Base-by-base conservation (phyloP, 2,797 vertebrate species). In the Hemitrygon akajei region DNA sequence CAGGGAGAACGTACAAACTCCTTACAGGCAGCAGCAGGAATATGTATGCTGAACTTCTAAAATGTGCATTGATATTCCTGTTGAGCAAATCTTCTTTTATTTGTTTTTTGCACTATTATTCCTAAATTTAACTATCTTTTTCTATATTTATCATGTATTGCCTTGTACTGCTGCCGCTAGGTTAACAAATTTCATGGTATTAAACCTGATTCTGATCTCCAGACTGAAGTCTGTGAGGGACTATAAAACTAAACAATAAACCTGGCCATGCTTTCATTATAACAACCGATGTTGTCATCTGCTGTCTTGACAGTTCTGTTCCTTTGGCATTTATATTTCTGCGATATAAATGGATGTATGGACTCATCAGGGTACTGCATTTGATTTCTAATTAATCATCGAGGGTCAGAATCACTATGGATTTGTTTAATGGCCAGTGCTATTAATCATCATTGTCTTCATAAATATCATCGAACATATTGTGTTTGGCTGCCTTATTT, bases 391-490 rank as follows among this genome's bases (percentile, higher is more conserved):
- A 93, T 93, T 75, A 75, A 47, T 93, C 20, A 73, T 11, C 10
- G 3, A 18, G 25, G 27, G 66, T 18, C 69, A 66, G 86, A 89
- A 69, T 89, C n/a, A 66, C n/a, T 11, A 56, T 56, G 91, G 91
- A 75, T 58, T 93, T 92, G 69, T 73, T 75, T 71, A 56, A 93
- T 93, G 71, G 40, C 25, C 40, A 56, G 30, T 75, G 63, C 37
- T 56, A 56, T 27, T 73, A 93, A 56, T 73, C 40, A 56, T 93
- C 56, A 75, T 76, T 40, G 30, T 93, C 25, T 75, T 47, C 91
- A 76, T 76, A 76, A 93, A 93, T 73, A 93, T 93, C 40, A 75
- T 37, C 27, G 22, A 93, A 5, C 71, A 76, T 93, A 93, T 93
- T 93, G 91, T 75, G 71, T 56, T 47, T 75, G 69, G 47, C 75